Percentiles rank a stretch among this genome's conserved stretches.
These are phyloP conservation scores for Anableps anableps DNA, from an alignment of 2,797 vertebrate genomes.

Conservation along the genomic window DNA sequence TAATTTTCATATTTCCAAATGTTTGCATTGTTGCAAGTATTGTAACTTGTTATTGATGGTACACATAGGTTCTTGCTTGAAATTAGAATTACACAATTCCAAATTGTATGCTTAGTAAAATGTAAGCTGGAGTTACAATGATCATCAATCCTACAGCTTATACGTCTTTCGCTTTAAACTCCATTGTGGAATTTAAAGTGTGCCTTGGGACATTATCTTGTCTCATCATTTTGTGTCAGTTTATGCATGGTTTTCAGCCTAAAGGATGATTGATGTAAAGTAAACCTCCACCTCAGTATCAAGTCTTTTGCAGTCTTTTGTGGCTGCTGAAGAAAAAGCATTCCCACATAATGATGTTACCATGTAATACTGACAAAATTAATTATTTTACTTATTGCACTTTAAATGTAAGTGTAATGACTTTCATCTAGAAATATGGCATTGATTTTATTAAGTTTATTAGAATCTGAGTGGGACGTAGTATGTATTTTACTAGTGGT, in stretches of 20 bases:
- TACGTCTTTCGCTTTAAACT: not conserved
- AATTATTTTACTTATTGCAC: not conserved
- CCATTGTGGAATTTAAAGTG: not conserved
- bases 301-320: too few relatives aligned
- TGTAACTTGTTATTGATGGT: not conserved
- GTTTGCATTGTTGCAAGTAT: not conserved
- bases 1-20: not conserved
- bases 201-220: not conserved
- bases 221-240: not conserved
- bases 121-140: not conserved
- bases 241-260: not conserved
- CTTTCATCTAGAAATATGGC: not conserved
- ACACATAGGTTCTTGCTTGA: not conserved
- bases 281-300: not conserved
- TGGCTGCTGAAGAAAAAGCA: too few relatives aligned
- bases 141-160: not conserved
- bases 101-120: not conserved
- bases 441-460: not conserved
- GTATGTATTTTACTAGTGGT: not conserved
- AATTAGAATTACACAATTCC: not conserved
- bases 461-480: not conserved
- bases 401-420: not conserved
- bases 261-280: not conserved
- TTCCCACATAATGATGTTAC: too few relatives aligned
- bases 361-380: not conserved